Base-by-base conservation (phyloP, 2,888 invertebrate species). In the Allophyes oxyacanthae region DNA sequence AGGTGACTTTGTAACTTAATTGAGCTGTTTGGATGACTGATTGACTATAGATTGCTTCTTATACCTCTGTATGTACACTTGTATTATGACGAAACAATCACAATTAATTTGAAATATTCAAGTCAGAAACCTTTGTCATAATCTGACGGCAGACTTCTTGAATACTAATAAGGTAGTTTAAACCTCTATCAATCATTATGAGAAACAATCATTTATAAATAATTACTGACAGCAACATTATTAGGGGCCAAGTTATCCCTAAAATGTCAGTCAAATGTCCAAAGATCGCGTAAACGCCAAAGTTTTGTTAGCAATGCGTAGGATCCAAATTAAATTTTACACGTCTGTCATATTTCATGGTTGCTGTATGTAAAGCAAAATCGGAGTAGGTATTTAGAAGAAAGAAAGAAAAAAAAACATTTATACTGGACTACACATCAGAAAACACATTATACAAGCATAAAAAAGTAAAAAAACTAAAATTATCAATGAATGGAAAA, bases 251-350 rank as follows among this genome's bases (percentile, higher is more conserved):
- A 45, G 32, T 30, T 40, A 44, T 25, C 14, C n/a, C 40, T 30
- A 44, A 65, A 50, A 38, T 41, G 61, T 20, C 55, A 55, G 37
- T 61, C 43, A 52, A 44, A 28, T 20, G 26, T 56, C 49, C 50
- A 10, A 41, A 36, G 6, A 44, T 43, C 10, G 11, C 11, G 7
- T 36, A 13, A 25, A 49, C 38, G 36, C 55, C 51, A 28, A 44
- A 57, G n/a, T 46, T 30, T 2, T 28, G 11, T 11, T 1, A 7
- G 9, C 25, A 3, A 28, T 25, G 30, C 43, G 38, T 43, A 10
- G 11, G 26, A 9, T 20, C 13, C n/a, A 33, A 38, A 33, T 26
- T 26, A 50, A 26, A 34, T n/a, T 38, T 5, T 13, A 43, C 9
- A 13, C 5, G 26, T 30, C 6, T 14, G 9, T 14, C 9, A 34